Evolutionary conservation across 2,113 vertebrate genomes (phyloP), one percentile per base, ranked within the genome.

Genomic region (Platycercus adscitus): DNA sequence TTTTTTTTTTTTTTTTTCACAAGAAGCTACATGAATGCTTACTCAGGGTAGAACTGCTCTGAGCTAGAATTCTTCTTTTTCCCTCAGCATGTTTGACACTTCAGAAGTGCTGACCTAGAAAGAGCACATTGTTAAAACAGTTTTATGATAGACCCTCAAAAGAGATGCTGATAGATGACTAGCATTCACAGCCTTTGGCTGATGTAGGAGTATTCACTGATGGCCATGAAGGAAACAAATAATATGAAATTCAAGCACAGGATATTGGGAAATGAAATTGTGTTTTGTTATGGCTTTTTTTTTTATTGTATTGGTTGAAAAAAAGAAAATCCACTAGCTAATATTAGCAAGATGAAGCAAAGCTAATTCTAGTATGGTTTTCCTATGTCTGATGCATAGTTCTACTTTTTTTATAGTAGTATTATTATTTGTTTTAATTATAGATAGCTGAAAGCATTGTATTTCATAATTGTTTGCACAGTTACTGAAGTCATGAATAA

Each of bases 21-120:
- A 52, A 31, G 56, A 77, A 88, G 33, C 41, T 91, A 61, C 26
- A 33, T 1, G 8, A 86, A 81, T 0, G 14, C 55, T 81, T 71
- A 91, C 46, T 90, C 33, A 44, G 25, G 16, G 4, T 73, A 64
- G 50, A 81, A 35, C 55, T 93, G 49, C 71, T 81, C 64, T 56
- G 20, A 78, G 3, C 31, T 63, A 46, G 58, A 84, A 84, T 70
- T 94, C 29, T 65, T 89, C 3, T 35, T 73, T 83, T 83, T n/a
- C 23, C 76, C 33, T 81, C 43, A 43, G 55, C 68, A 86, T 53
- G 23, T 70, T 60, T 81, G 37, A 35, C 21, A 50, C 60, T 71
- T 88, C 23, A 66, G n/a, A 92, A 93, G 20, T 78, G 80, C 80
- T 93, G 88, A 91, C 60, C 76, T 72, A 83, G 76, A 93, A 80